These are phyloP conservation scores for Platycnemis pennipes DNA, from an alignment of 2,888 invertebrate species.

Conservation along the genomic window DNA sequence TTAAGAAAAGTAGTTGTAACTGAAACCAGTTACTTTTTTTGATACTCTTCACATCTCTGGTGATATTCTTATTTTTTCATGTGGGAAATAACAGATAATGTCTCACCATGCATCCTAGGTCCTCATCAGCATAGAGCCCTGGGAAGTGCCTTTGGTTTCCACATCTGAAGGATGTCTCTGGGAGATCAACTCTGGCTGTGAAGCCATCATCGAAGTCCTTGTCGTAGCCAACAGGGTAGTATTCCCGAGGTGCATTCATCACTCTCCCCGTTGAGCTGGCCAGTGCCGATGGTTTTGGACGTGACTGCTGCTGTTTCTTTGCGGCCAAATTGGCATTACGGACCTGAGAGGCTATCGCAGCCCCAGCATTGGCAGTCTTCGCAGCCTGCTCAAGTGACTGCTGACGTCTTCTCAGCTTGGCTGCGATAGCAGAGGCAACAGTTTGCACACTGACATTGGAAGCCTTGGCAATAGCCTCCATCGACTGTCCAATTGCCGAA, in stretches of 20 bases:
- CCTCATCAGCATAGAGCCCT: constrained; percentile 92
- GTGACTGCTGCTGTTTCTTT: constrained; percentile 77
- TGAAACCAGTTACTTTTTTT: too few relatives aligned
- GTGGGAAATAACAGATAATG: not conserved
- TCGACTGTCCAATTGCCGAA: constrained; percentile 79
- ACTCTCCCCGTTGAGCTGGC: constrained; percentile 81
- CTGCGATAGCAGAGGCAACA: constrained; percentile 87
- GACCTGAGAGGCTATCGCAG: constrained; percentile 76
- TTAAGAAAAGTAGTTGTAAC: too few relatives aligned
- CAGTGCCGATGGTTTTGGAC: constrained; percentile 71
- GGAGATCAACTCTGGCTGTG: constrained; percentile 90
- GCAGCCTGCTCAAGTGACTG: constrained; percentile 82
- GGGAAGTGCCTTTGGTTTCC: constrained; percentile 95
- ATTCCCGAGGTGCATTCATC: constrained; percentile 94
- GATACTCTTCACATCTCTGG: too few relatives aligned
- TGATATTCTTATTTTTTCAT: too few relatives aligned
- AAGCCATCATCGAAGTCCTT: constrained; percentile 95
- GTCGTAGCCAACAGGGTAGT: constrained; percentile 93
- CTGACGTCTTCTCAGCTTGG: constrained; percentile 82
- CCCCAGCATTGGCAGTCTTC: constrained; percentile 76
- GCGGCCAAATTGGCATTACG: constrained; percentile 58
- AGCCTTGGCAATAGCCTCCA: constrained; percentile 83
- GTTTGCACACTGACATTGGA: constrained; percentile 90
- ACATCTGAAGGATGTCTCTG: constrained; percentile 91
- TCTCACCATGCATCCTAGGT: constrained; percentile 93